Conservation (phyloP, 1,140 invertebrate species). For the Aradophagus sp. region DNA sequence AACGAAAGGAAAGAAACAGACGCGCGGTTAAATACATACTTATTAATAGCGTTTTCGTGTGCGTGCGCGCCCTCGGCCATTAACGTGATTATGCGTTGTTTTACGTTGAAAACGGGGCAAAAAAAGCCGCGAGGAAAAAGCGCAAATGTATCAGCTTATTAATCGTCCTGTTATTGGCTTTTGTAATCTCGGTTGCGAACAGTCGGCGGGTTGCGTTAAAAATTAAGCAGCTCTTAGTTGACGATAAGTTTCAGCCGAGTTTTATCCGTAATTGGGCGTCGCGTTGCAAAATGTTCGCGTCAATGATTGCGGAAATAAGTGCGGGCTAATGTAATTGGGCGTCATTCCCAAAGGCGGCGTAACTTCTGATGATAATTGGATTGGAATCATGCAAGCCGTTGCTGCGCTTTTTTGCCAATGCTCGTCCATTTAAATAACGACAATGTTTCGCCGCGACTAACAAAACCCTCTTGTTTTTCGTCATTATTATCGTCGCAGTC, state of each 20-base stretch:
- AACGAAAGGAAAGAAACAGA: conserved; percentile 13
- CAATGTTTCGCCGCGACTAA: conserved; percentile 1
- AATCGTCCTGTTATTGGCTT: conserved; percentile 20
- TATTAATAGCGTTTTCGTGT: conserved; percentile 40
- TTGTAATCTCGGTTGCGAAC: conserved; percentile 12
- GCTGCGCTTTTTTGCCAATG: conserved; percentile 15
- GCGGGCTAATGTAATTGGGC: conserved; percentile 5
- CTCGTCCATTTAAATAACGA: conserved; percentile 27
- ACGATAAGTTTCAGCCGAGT: too few species aligned
- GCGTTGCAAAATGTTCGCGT: conserved; percentile 13
- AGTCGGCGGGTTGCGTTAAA: conserved; percentile 6
- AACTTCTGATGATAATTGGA: conserved; percentile 25
- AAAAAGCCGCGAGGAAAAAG: conserved; percentile 11
- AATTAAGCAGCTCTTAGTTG: too few species aligned
- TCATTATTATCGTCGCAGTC: conserved; percentile 1
- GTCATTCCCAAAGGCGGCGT: conserved; percentile 14
- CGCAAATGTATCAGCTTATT: conserved; percentile 26
- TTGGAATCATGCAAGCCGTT: conserved; percentile 25
- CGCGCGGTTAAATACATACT: conserved; percentile 12
- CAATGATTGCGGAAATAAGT: conserved; percentile 17
- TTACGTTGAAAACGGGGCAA: conserved; percentile 3
- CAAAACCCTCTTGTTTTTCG: background rate
- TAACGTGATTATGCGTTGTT: conserved; percentile 37
- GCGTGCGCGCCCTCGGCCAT: conserved; percentile 10
- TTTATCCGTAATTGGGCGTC: too few species aligned